These are phyloP conservation scores for Heteronetta atricapilla DNA, from an alignment of 2,113 vertebrate species.

Conservation along the genomic window DNA sequence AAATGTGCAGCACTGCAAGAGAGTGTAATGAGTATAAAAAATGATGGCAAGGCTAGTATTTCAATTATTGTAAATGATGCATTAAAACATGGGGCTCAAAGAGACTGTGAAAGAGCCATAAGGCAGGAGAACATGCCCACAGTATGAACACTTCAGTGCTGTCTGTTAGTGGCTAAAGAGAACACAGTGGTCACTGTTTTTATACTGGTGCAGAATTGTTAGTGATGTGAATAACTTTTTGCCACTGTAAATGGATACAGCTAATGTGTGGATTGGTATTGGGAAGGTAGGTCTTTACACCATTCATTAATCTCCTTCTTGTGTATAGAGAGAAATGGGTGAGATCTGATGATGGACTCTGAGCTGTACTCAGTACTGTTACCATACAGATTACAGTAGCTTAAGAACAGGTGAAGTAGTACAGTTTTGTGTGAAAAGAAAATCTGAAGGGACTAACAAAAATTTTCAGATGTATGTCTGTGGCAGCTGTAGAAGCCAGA, in stretches of 20 bases:
- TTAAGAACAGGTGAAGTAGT: not conserved
- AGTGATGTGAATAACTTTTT: not conserved
- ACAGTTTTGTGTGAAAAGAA: not conserved
- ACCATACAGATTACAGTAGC: not conserved
- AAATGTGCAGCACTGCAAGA: not conserved
- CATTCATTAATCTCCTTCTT: not conserved
- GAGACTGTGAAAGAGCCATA: not conserved
- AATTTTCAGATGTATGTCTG: not conserved
- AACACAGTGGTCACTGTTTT: not conserved
- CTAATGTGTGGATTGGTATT: not conserved
- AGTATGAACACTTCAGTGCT: not conserved
- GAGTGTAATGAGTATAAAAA: not conserved
- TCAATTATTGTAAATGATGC: not conserved
- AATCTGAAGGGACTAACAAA: not conserved
- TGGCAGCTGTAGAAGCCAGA: not conserved
- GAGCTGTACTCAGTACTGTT: not conserved
- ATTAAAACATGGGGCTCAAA: not conserved
- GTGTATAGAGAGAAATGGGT: not conserved
- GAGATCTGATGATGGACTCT: not conserved
- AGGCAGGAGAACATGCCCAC: not conserved
- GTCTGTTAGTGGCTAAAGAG: not conserved
- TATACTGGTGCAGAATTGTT: not conserved
- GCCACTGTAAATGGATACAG: not conserved
- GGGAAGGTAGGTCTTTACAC: not conserved
- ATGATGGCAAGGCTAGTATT: not conserved